Evolutionary conservation across 2,888 invertebrate genomes (phyloP).

Genomic region (Plemyria rubiginata): DNA sequence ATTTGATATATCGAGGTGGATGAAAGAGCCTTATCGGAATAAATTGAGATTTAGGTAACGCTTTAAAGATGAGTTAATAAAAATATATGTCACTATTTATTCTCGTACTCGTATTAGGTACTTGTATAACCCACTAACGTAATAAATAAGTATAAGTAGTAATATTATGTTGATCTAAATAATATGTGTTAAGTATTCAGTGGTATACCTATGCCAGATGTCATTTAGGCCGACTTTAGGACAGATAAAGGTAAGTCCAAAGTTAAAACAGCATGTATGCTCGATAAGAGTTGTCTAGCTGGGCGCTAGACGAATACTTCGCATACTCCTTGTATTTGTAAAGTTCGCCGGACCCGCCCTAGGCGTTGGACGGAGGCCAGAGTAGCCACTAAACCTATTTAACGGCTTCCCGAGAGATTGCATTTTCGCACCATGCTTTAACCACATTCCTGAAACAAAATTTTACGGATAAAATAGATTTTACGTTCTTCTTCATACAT

Average conservation of each 20-base stretch:
- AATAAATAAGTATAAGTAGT: too few species aligned
- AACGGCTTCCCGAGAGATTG: slow-evolving; percentile 51
- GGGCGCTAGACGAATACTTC: neutral
- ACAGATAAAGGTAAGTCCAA: neutral
- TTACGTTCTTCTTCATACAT: neutral
- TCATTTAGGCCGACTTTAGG: too few species aligned
- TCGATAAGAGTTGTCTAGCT: slow-evolving; percentile 1
- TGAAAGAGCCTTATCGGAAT: slow-evolving; percentile 34
- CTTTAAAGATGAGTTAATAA: neutral
- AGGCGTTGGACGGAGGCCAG: slow-evolving; percentile 46
- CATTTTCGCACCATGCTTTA: slow-evolving; percentile 51
- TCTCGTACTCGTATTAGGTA: too few species aligned
- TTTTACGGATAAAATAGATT: slow-evolving; percentile 5
- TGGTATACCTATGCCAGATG: too few species aligned
- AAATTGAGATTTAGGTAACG: slow-evolving; percentile 29
- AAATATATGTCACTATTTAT: neutral
- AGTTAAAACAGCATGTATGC: neutral
- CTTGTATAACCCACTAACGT: too few species aligned
- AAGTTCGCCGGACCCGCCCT: slow-evolving; percentile 19
- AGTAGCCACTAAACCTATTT: slow-evolving; percentile 54
- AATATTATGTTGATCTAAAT: too few species aligned
- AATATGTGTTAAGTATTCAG: too few species aligned
- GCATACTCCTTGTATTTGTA: slow-evolving; percentile 12
- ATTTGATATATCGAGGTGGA: slow-evolving; percentile 40
- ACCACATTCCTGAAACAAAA: slow-evolving; percentile 37